phyloP scores from a whole-genome alignment of 1,140 invertebrate genomes.

The Portunus trituberculatus region DNA sequence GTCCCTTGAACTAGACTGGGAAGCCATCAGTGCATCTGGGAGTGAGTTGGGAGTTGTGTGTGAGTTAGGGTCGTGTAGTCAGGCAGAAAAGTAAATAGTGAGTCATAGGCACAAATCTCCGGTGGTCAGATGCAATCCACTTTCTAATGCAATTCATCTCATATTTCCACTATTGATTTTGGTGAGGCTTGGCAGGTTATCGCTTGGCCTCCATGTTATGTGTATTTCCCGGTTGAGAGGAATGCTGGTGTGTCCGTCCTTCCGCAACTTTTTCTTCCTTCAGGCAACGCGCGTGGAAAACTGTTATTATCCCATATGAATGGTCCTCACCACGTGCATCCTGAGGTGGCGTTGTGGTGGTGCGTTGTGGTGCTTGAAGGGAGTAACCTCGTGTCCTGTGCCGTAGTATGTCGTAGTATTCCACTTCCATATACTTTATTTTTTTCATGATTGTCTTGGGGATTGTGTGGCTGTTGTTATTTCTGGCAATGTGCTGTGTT shows the following conservation, averaged over 20 bases:
- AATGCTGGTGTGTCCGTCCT: not conserved
- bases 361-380: not conserved
- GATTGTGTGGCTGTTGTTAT: not conserved
- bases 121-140: not conserved
- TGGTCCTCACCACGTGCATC: not conserved
- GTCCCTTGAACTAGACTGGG: not conserved
- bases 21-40: not conserved
- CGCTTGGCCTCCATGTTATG: not conserved
- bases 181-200: not conserved
- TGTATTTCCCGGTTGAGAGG: not conserved
- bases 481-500: not conserved
- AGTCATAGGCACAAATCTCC: not conserved
- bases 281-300: not conserved
- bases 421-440: not conserved
- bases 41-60: not conserved
- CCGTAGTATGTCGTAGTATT: not conserved
- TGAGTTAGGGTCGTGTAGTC: not conserved
- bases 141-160: slow-evolving; percentile 21
- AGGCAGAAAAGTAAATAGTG: not conserved
- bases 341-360: too few species aligned
- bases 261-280: not conserved
- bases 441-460: not conserved
- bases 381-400: not conserved
- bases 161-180: not conserved
- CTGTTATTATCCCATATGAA: not conserved